These are phyloP conservation scores for Drusus annulatus DNA, from an alignment of 1,140 invertebrate genomes.

Conservation along the genomic window DNA sequence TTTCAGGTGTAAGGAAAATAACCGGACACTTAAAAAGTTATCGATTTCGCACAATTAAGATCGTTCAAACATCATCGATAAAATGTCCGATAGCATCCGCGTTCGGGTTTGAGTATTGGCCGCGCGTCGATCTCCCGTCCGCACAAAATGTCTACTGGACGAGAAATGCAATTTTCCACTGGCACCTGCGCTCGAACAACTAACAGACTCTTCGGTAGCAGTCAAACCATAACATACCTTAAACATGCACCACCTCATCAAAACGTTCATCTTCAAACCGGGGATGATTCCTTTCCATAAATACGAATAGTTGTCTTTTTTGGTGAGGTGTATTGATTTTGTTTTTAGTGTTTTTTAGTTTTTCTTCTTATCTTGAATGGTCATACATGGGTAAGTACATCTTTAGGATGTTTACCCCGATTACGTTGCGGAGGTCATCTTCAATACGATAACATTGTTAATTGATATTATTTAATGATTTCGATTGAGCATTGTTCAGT, in stretches of 20 bases:
- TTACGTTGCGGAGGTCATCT: constrained; percentile 22
- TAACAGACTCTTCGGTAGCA: not conserved
- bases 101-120: constrained; percentile 4
- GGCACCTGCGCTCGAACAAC: not conserved
- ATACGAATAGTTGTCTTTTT: not conserved
- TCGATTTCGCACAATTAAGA: not conserved
- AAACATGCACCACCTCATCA: not conserved
- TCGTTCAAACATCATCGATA: not conserved
- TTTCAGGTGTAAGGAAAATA: too few species aligned
- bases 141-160: constrained; percentile 3
- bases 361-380: not conserved
- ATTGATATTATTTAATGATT: constrained; percentile 13
- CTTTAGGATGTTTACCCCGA: constrained; percentile 19
- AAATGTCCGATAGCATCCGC: not conserved
- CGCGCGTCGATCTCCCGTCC: constrained; percentile 12
- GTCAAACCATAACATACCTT: not conserved
- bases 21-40: too few species aligned
- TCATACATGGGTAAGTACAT: not conserved
- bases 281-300: not conserved
- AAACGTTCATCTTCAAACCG: too few species aligned
- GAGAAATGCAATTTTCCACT: constrained; percentile 15
- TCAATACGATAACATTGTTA: constrained; percentile 5
- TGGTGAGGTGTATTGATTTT: not conserved
- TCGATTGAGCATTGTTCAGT: constrained; percentile 4
- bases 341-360: not conserved